A percentile compares a stretch with the other conserved stretches of the same genome.
These are phyloP conservation scores for Amphipyra tragopoginis DNA, from an alignment of 2,888 invertebrate species.

Conservation along the genomic window DNA sequence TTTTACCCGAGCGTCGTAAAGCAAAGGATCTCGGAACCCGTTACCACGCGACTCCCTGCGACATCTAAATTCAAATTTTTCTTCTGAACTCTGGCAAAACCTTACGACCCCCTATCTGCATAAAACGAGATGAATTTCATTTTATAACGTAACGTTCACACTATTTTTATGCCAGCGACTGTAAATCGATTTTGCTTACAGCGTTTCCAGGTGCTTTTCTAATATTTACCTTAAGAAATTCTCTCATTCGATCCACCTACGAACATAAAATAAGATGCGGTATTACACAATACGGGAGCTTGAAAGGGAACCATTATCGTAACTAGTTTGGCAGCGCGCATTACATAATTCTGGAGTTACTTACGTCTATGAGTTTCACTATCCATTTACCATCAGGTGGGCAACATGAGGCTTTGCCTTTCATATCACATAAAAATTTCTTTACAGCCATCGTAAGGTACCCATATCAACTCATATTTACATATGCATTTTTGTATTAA, in stretches of 20 bases:
- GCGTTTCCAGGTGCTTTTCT: slow-evolving; percentile 47
- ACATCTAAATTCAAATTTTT: slow-evolving; percentile 88
- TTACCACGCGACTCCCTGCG: slow-evolving; percentile 77
- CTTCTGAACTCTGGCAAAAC: slow-evolving; percentile 71
- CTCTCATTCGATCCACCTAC: slow-evolving; percentile 20
- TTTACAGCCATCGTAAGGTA: slow-evolving; percentile 32
- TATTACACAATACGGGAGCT: slow-evolving; percentile 40
- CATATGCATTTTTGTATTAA: slow-evolving; percentile 44
- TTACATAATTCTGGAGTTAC: slow-evolving; percentile 37
- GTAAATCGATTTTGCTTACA: slow-evolving; percentile 64
- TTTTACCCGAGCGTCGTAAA: slow-evolving; percentile 87
- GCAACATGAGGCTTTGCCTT: slow-evolving; percentile 33
- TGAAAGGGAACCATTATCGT: slow-evolving; percentile 40
- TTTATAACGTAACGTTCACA: slow-evolving; percentile 76
- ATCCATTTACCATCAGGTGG: slow-evolving; percentile 54
- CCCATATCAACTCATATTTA: slow-evolving; percentile 41
- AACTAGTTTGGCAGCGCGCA: slow-evolving; percentile 54
- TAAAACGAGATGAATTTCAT: slow-evolving; percentile 82
- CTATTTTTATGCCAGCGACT: slow-evolving; percentile 68
- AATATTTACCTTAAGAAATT: slow-evolving; percentile 28
- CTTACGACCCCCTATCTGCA: slow-evolving; percentile 79
- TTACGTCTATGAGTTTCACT: slow-evolving; percentile 33
- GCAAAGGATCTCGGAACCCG: slow-evolving; percentile 77
- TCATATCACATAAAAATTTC: slow-evolving; percentile 52
- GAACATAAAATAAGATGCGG: slow-evolving; percentile 42